Evolutionary conservation across 2,113 vertebrate genomes (phyloP), one percentile per base, ranked within the genome.

Genomic region (Mesocricetus auratus): DNA sequence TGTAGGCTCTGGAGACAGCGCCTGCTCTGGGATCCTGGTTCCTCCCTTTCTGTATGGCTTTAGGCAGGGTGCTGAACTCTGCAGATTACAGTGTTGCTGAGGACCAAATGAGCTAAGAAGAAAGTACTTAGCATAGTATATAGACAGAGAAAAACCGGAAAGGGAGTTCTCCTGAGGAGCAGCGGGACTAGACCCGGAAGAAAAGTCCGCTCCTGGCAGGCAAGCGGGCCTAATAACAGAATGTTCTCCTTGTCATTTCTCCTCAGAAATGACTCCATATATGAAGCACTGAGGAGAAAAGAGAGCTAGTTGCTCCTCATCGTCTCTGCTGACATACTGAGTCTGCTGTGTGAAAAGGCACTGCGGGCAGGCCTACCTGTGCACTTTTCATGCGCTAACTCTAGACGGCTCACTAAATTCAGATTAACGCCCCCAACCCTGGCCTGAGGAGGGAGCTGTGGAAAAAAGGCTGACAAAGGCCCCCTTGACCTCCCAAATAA

Each of bases 391-490:
- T 64, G 69, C 74, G 75, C 81, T n/a, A 62, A 86, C 64, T 85
- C 29, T 58, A 58, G 42, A 47, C 26, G 58, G 77, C 53, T 94
- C 73, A 15, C 64, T 29, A 33, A 42, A 19, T 86, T 89, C n/a
- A 81, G 62, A 75, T 82, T n/a, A 94, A 60, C 69, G 39, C 75
- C 31, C 47, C 33, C 56, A 71, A 17, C 53, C 73, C 92, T 4
- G 11, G 69, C 69, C 19, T 29, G 58, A 39, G 33, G 77, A 91
- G 45, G 33, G 64, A 77, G 73, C 89, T 78, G 36, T 68, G n/a
- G 88, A 89, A 90, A 90, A 86, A 88, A 68, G 42, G 56, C 19
- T 42, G 77, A 74, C 60, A 68, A 91, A 94, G 82, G 33, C 83
- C 82, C 68, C 24, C 39, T 92, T 75, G 39, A 94, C 60, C 42